A percentile compares a stretch with the other conserved stretches of the same genome.
Evolutionary conservation across 2,888 invertebrate genomes (phyloP).

Genomic region (Mythimna pallens): DNA sequence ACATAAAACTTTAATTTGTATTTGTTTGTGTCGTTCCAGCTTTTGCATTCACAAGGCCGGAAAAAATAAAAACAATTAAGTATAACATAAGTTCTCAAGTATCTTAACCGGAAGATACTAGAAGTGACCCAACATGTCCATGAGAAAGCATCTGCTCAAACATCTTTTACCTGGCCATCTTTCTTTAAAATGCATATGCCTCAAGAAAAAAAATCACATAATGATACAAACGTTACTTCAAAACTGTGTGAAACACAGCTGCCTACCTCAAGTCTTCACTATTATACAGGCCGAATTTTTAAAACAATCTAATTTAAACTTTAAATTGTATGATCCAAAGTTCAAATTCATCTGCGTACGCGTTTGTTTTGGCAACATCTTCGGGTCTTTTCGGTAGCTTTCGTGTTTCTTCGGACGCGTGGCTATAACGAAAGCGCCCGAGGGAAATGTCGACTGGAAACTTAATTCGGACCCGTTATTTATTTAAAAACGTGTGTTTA

Average conservation of each 20-base stretch:
- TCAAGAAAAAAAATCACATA: conserved; percentile 83
- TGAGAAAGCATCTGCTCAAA: conserved; percentile 79
- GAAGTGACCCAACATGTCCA: conserved; percentile 71
- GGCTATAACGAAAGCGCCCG: conserved; percentile 72
- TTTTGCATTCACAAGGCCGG: conserved; percentile 37
- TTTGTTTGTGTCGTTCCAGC: background rate
- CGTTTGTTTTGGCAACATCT: conserved; percentile 74
- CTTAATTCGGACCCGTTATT: conserved; percentile 71
- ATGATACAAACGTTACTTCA: conserved; percentile 85
- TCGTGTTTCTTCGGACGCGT: conserved; percentile 81
- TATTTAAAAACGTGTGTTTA: conserved; percentile 74
- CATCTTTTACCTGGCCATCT: conserved; percentile 82
- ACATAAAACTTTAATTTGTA: conserved; percentile 4
- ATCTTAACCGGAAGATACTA: conserved; percentile 67
- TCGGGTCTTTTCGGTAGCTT: conserved; percentile 75
- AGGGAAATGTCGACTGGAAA: conserved; percentile 71
- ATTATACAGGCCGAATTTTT: conserved; percentile 50
- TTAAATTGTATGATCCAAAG: conserved; percentile 10
- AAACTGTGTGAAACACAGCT: conserved; percentile 88
- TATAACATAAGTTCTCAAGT: conserved; percentile 35
- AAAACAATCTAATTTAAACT: conserved; percentile 57
- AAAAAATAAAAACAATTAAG: conserved; percentile 37
- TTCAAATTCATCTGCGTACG: conserved; percentile 43
- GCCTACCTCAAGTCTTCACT: conserved; percentile 73
- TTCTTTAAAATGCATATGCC: conserved; percentile 81